Base-by-base conservation (phyloP, 1,140 invertebrate genomes). In the Euschistus heros region DNA sequence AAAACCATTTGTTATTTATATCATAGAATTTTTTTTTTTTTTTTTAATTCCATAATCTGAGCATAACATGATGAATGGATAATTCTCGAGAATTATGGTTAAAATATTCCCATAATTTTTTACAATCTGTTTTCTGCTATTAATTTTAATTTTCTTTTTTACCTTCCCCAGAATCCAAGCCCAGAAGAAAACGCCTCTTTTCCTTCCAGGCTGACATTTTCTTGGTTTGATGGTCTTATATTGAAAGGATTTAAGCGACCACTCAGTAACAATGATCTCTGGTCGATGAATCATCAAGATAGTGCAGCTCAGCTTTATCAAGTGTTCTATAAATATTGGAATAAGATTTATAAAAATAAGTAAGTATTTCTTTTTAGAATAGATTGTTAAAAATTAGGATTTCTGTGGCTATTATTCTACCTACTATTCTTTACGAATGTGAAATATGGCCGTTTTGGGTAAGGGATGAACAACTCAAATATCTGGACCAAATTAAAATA, bases 201-300 rank as follows among this genome's bases (percentile, higher is more conserved):
- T 75, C 81, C 93, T n/a, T 94, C 91, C 24, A 82, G 84, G 62
- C 76, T 98, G 6, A 82, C 89, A 0, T 98, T 95, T 75, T 83
- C 86, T 63, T 99, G 96, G 96, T 96, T 97, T 75, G 89, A 94
- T 75, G 67, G 76, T 0, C 77, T 96, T 69, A 86, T 90, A 0
- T 85, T 89, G 77, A 84, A 82, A 67, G 94, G 94, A 2, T 97
- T 88, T 75, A 84, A 83, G 68, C 84, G 86, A 67, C 87, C 91
- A 15, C 76, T 98, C 30, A 87, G 87, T 69, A 81, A 82, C 55
- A 78, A 81, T 42, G 91, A 98, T 76, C 75, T 98, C 0, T 98
- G 94, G 94, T 84, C 88, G 44, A 82, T 98, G 73, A 92, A 93
- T 71, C 83, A 86, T 2, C 83, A 87, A 70, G 91, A 98, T 74